Evolutionary conservation across 2,888 invertebrate species (phyloP), one percentile per base, ranked within the genome.

Genomic region (Cheilosia grossa): DNA sequence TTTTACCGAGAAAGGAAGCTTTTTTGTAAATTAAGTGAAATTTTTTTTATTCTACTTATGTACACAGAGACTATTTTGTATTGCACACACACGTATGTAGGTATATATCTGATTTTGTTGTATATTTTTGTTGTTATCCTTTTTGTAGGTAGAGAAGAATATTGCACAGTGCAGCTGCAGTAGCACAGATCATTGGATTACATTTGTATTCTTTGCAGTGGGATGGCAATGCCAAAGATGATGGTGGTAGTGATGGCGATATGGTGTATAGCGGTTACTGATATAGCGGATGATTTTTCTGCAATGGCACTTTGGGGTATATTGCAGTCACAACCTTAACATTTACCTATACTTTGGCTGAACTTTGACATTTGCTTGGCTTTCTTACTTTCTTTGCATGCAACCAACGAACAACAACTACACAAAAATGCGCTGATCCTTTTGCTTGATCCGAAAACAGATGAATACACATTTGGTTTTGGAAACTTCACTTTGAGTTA

Each of bases 141-240:
- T 82, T 78, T 67, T 56, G n/a, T 63, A 64, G 73, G 56, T 73
- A 73, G 67, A 78, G 63, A 73, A 66, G 82, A 73, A 73, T 82
- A 78, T 82, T 78, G 73, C 73, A 78, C 54, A 72, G 56, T 72
- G 82, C 78, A 82, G 67, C 61, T 63, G 82, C 17, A 72, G 82
- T 27, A 72, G 82, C 59, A 77, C 77, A 82, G 82, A 77, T 82
- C 82, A 66, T 77, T 72, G 81, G 77, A 82, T 77, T 82, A 82
- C 59, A 75, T 78, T 51, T 44, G 61, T 72, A 44, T 63, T 73
- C 13, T 51, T 73, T 82, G 51, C 51, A 58, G 61, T 53, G 59
- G 54, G 54, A 77, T 72, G 72, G 56, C 33, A 37, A 37, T 72
- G 30, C n/a, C 42, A 51, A 75, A 27, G 66, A 53, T 40, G 58